Conservation (phyloP, 2,113 vertebrate species). For the Romanogobio albipinnatus region DNA sequence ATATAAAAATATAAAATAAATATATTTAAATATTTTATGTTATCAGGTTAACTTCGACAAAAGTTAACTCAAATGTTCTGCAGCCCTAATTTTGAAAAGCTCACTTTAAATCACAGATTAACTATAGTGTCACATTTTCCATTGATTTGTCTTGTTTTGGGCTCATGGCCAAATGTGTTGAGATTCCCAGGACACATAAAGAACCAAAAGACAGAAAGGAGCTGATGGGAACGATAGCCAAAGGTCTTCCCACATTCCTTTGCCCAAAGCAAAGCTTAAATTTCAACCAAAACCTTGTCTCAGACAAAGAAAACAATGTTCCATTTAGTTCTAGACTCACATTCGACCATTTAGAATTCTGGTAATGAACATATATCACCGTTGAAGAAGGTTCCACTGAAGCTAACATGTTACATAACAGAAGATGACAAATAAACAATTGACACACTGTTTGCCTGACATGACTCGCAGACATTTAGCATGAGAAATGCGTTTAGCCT, state of each 20-base stretch:
- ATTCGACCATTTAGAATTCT: background rate
- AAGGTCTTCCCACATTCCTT: conserved; percentile 30
- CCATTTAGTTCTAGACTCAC: background rate
- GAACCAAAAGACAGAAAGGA: conserved; percentile 29
- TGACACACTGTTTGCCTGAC: background rate
- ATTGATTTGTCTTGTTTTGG: background rate
- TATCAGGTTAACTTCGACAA: background rate
- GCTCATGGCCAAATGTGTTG: background rate
- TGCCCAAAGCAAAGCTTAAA: conserved; percentile 23
- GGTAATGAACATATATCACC: background rate
- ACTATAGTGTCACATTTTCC: background rate
- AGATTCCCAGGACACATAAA: conserved; percentile 38
- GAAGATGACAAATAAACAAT: background rate
- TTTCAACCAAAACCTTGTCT: conserved; percentile 29
- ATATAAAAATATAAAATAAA: background rate
- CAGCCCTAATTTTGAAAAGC: background rate
- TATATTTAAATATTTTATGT: background rate
- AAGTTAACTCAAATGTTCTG: background rate
- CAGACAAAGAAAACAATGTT: background rate
- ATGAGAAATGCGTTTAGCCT: background rate
- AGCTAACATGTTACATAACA: background rate
- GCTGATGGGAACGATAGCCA: background rate
- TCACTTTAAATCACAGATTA: background rate
- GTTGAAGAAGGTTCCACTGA: background rate
- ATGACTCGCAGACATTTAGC: background rate